Evolutionary conservation across 2,888 invertebrate genomes (phyloP), one percentile per base, ranked within the genome.

Genomic region (Chorisops tibialis): DNA sequence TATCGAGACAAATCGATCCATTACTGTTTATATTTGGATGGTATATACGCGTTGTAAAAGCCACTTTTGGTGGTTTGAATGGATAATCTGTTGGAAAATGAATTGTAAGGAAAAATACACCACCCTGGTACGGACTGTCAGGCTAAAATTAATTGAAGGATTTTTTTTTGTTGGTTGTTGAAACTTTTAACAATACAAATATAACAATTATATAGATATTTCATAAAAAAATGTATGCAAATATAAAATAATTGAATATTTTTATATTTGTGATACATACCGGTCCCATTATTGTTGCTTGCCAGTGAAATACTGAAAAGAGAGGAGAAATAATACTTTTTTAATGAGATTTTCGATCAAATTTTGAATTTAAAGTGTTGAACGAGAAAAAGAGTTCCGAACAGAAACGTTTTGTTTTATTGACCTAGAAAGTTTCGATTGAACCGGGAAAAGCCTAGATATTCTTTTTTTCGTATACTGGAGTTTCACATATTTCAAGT

Each of bases 1-100:
- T 99, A 84, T 99, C 99, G 84, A 99, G 89, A 85, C 99, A 99
- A 86, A 99, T 99, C 85, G 96, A 96, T 83, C 98, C 99, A 87
- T 99, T 98, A 87, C 96, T 97, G 91, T 99, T 99, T 85, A 99
- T 99, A 86, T 99, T 99, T 79, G 98, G 98, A 84, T 99, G 99
- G 86, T 99, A 99, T 84, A 99, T 99, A 85, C 96, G 92, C 80
- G 99, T 99, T 81, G 97, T 98, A 86, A 99, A 99, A 82, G 97
- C 96, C 84, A 99, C 96, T 92, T 97, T 99, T 78, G 99, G 99
- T 81, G 99, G 98, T 87, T 99, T 99, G 83, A 99, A 99, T 75
- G 99, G 99, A 83, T 99, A 99, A 83, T 99, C 99, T 89, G 98
- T 98, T 77, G 99, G 98, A 83, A 99, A 99, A 83, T 97, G 96